phyloP scores from a whole-genome alignment of 2,113 vertebrate genomes.

The Podarcis cretensis region DNA sequence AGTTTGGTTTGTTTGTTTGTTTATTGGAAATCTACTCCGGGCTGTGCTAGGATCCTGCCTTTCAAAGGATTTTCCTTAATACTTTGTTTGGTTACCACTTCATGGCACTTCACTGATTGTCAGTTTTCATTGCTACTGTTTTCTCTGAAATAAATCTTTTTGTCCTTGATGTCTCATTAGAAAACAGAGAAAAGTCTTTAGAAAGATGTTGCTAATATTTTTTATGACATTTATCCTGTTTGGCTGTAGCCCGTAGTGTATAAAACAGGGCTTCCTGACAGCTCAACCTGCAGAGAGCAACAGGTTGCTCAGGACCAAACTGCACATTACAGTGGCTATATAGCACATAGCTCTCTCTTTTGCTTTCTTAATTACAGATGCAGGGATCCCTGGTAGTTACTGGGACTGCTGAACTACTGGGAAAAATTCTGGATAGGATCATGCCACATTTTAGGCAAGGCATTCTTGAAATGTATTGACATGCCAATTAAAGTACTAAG shows the following conservation, averaged over 20 bases:
- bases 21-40: background rate
- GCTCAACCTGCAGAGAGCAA: background rate
- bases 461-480: background rate
- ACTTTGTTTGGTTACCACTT: conserved; percentile 8
- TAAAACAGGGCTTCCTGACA: background rate
- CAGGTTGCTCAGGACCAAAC: background rate
- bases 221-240: background rate
- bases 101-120: background rate
- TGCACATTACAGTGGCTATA: background rate
- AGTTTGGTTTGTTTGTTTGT: background rate
- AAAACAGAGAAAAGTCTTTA: background rate
- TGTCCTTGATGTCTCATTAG: background rate
- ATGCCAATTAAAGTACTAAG: background rate
- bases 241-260: background rate
- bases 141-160: background rate
- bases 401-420: background rate
- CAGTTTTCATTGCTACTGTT: background rate
- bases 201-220: background rate
- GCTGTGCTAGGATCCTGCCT: background rate
- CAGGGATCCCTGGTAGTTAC: too few species aligned
- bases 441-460: background rate
- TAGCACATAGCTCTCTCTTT: background rate
- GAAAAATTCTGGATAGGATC: background rate
- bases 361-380: background rate
- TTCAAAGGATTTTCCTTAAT: background rate